Evolutionary conservation across 2,113 vertebrate species (phyloP), one percentile per base, ranked within the genome.

Genomic region (Castor canadensis): DNA sequence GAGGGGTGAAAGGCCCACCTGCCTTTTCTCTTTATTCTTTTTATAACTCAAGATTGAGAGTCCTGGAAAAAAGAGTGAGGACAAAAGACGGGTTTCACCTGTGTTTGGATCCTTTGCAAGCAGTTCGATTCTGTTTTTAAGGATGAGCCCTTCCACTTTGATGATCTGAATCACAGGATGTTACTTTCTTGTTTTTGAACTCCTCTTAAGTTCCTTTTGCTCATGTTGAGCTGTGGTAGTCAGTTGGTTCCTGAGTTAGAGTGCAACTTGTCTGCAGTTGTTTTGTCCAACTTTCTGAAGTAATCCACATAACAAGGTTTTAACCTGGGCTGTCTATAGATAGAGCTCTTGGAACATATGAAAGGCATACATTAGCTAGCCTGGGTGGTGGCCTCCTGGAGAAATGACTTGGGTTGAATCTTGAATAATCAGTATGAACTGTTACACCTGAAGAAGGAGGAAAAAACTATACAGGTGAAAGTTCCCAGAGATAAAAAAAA

Each of bases 81-180:
- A 49, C 24, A 35, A 40, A 87, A 76, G 22, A 60, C 88, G 56
- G 12, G 8, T 84, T 54, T 88, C 19, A 28, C 58, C 47, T 75
- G 32, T 87, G 71, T 12, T 1, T 17, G 49, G 58, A 54, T 90
- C 9, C 30, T 79, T 89, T 75, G 89, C 43, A 56, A 94, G 30
- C 12, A 49, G 79, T 71, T 66, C 52, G 45, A 56, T 95, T 94
- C n/a, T 85, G 38, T 76, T 90, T 95, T 88, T 60, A 92, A 79
- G 43, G 43, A 9, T 64, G 38, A 91, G 35, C 32, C 64, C 56
- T 88, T 90, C 22, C 64, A 35, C 35, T 75, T 62, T 60, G 45
- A 75, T n/a, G 64, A 56, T 80, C 43, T 73, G 52, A 93, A 62
- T 60, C 89, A 76, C 32, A 35, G 40, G 19, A 80, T 56, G 52